Evolutionary conservation across 1,140 invertebrate species (phyloP), one percentile per base, ranked within the genome.

Genomic region (Neotoxoptera formosana): DNA sequence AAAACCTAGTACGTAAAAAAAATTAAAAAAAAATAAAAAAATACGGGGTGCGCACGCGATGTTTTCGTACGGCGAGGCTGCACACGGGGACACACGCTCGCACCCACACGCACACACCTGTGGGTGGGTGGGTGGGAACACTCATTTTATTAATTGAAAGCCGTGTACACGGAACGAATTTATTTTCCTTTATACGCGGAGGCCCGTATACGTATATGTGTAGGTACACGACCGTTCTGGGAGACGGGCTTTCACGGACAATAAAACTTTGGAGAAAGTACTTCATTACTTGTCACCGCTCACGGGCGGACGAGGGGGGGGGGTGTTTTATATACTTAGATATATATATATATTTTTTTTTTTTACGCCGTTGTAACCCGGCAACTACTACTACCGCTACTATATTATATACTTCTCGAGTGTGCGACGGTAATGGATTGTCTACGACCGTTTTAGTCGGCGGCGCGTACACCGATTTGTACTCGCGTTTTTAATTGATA

Each of bases 91-190:
- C n/a, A n/a, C n/a, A n/a, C n/a, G n/a, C n/a, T n/a, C n/a, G n/a
- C n/a, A n/a, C n/a, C n/a, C n/a, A n/a, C n/a, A n/a, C n/a, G 17
- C 60, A n/a, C 30, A n/a, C 30, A 7, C 9, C 1, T 7, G 88
- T 3, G 53, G 7, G 23, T 14, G 87, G 56, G 36, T 2, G 11
- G 2, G 23, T 48, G 76, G 48, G 30, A 86, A 93, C 76, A 92
- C 91, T 93, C 91, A 84, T 93, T 93, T 93, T 93, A 93, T 93
- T 93, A 93, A 93, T 93, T 93, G 91, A 93, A 93, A 93, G 51
- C 34, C 81, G 81, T 86, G 91, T 93, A 83, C 81, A 56, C 34
- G 81, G 81, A 90, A 93, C 91, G 56, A 93, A 93, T 93, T 93
- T 93, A 93, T 93, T 86, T 41, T 93, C 91, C 48, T 93, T 93